These are phyloP conservation scores for Scalopus aquaticus DNA, from an alignment of 2,113 vertebrate species.

Conservation along the genomic window DNA sequence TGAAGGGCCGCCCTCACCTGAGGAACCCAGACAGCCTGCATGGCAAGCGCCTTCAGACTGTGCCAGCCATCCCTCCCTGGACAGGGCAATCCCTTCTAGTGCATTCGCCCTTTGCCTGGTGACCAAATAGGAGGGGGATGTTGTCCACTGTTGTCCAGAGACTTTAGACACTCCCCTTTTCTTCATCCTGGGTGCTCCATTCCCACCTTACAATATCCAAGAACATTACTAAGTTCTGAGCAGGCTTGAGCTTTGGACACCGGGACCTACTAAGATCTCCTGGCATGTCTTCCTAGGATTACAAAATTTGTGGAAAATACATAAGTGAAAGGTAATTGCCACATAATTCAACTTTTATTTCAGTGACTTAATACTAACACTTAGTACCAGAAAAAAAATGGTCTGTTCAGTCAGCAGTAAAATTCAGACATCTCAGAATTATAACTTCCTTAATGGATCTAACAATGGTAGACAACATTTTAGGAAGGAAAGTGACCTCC, in stretches of 20 bases:
- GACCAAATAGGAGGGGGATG: neutral
- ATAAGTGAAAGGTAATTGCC: neutral
- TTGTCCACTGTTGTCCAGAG: neutral
- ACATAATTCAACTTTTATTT: neutral
- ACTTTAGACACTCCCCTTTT: neutral
- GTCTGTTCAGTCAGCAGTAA: neutral
- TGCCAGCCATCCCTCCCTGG: neutral
- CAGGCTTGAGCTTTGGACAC: neutral
- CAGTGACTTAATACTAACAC: neutral
- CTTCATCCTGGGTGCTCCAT: neutral
- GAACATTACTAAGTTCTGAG: neutral
- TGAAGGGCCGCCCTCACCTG: fast-evolving
- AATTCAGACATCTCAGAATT: constrained; percentile 33
- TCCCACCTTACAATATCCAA: neutral
- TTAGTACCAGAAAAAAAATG: neutral
- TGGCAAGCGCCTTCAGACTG: no score
- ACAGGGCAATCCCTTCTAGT: neutral
- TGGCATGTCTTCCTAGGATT: neutral
- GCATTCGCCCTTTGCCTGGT: neutral
- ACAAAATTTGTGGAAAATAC: neutral
- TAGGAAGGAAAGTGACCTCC: neutral
- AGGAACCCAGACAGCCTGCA: neutral
- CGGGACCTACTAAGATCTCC: neutral
- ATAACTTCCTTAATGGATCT: neutral
- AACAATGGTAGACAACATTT: neutral